Percentiles rank a stretch among this genome's conserved stretches.
phyloP scores from a whole-genome alignment of 2,113 vertebrate genomes.

The Onychorhynchus coronatus region DNA sequence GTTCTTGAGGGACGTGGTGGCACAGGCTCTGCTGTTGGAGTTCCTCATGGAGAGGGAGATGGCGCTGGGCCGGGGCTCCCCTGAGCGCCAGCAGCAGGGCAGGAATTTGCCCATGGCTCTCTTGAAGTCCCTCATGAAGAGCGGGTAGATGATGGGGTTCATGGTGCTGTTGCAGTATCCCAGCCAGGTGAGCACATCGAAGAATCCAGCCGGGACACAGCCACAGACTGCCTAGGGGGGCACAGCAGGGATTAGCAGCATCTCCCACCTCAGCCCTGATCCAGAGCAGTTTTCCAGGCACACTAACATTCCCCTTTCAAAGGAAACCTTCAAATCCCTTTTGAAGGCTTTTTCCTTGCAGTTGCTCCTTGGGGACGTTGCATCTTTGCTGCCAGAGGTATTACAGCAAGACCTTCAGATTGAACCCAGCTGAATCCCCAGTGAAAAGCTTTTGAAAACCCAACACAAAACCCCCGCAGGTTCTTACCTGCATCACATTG shows the following conservation, averaged over 20 bases:
- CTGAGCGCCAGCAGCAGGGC: slow-evolving; percentile 78
- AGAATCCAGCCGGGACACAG: slow-evolving; percentile 83
- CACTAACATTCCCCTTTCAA: accelerated
- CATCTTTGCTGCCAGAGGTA: not conserved
- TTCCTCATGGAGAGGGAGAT: slow-evolving; percentile 89
- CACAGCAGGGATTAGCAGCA: not conserved
- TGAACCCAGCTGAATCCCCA: not conserved
- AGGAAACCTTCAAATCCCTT: not conserved
- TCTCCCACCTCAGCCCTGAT: not conserved
- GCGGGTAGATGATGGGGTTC: slow-evolving; percentile 97
- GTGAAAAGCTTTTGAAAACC: not conserved
- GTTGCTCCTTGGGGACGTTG: not conserved
- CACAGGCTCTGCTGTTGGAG: slow-evolving; percentile 80
- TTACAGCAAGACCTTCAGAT: not conserved
- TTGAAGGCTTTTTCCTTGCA: not conserved
- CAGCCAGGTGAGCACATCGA: slow-evolving; percentile 93
- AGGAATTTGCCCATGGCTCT: slow-evolving; percentile 86
- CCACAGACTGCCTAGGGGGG: slow-evolving; percentile 84
- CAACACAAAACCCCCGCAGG: accelerated
- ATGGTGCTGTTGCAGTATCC: slow-evolving; percentile 99
- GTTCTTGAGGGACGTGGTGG: slow-evolving; percentile 68
- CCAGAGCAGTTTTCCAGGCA: not conserved
- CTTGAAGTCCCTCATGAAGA: slow-evolving; percentile 98
- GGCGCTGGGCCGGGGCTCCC: slow-evolving; percentile 71
- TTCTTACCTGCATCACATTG: slow-evolving; percentile 89